phyloP scores from a whole-genome alignment of 2,113 vertebrate species.

The Catharus bicknelli region DNA sequence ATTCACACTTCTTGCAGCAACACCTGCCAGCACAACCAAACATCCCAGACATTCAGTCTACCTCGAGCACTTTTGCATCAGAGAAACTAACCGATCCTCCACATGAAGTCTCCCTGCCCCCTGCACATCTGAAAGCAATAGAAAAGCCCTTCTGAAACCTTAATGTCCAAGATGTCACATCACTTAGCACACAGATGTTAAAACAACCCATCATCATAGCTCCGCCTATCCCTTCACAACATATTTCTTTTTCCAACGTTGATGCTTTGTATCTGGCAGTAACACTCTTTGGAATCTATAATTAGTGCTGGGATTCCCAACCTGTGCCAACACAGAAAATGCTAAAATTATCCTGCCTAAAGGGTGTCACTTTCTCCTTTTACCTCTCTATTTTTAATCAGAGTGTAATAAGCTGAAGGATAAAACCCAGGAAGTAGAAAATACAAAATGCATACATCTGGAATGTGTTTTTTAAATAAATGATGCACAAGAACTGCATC shows the following conservation, averaged over 20 bases:
- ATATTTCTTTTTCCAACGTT: background rate
- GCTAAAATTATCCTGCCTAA: background rate
- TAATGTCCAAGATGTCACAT: background rate
- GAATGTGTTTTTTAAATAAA: background rate
- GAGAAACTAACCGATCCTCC: background rate
- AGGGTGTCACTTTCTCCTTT: background rate
- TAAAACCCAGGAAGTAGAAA: background rate
- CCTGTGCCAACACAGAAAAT: background rate
- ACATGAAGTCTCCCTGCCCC: background rate
- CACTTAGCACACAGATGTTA: background rate
- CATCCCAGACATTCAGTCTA: background rate
- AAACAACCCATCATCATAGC: background rate
- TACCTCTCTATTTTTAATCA: background rate
- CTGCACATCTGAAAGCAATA: background rate
- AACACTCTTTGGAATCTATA: background rate
- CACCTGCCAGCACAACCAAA: background rate
- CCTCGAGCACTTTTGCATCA: background rate
- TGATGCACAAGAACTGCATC: background rate
- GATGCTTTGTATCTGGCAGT: background rate
- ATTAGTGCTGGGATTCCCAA: conserved; percentile 19
- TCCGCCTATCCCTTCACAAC: background rate
- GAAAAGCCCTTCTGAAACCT: background rate
- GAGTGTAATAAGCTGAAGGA: background rate
- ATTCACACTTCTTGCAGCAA: background rate
- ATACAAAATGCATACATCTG: background rate